Conservation (phyloP, 2,797 vertebrate genomes). For the Hoplostethus mediterraneus region DNA sequence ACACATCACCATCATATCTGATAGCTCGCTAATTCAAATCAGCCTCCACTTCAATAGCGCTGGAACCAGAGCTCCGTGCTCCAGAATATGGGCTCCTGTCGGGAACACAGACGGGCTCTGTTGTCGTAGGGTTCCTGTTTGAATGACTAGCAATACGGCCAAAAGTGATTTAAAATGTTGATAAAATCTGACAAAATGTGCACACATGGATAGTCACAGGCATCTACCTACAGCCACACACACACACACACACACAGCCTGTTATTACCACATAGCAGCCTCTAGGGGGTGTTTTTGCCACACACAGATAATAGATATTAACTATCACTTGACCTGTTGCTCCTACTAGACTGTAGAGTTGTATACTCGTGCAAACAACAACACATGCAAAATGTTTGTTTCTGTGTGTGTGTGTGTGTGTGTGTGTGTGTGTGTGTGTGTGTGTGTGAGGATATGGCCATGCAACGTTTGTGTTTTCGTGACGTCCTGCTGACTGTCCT, state of each 20-base stretch:
- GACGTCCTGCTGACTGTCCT: conserved; percentile 24
- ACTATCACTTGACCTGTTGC: conserved; percentile 17
- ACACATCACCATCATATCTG: conserved; percentile 35
- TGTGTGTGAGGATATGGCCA: neutral
- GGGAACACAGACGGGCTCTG: conserved; percentile 1
- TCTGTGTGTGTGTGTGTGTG: neutral
- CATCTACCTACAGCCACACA: too few relatives aligned
- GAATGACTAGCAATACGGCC: neutral
- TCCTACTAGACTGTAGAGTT: neutral
- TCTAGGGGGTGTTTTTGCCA: conserved; percentile 74
- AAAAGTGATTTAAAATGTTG: neutral
- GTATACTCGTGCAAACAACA: neutral
- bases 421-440: neutral
- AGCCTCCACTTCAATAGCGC: conserved; percentile 10
- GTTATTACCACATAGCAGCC: conserved; percentile 58
- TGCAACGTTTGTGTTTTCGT: conserved; percentile 13
- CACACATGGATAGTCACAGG: neutral
- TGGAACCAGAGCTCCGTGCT: conserved; percentile 12
- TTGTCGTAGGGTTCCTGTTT: conserved; percentile 1
- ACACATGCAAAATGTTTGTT: neutral
- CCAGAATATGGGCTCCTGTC: conserved; percentile 3
- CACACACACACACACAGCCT: neutral
- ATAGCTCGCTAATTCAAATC: conserved; percentile 45
- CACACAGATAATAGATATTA: conserved; percentile 54
- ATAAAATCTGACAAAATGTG: conserved; percentile 6